Evolutionary conservation across 2,113 vertebrate species (phyloP).

Genomic region (Chloropsis cyanopogon): DNA sequence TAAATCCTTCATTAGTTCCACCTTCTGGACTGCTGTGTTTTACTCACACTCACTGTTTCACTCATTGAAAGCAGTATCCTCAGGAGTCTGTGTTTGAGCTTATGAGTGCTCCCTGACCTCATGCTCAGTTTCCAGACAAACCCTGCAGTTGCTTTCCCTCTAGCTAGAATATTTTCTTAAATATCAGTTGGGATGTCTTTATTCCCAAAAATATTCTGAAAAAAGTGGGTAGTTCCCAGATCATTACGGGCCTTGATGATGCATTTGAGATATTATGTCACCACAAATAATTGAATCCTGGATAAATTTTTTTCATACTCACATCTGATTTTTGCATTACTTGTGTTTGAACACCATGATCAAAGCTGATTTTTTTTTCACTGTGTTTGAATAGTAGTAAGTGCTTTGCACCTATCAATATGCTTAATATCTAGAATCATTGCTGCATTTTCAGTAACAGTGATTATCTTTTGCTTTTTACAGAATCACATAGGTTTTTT

Average conservation of each 20-base stretch:
- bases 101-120: background rate
- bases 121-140: background rate
- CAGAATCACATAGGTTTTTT: background rate
- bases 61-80: background rate
- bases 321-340: background rate
- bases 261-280: background rate
- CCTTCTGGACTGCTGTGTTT: background rate
- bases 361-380: background rate
- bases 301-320: background rate
- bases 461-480: background rate
- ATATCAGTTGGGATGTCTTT: background rate
- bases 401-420: background rate
- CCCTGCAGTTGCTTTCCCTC: background rate
- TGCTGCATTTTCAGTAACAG: background rate
- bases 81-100: background rate
- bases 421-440: background rate
- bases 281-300: background rate
- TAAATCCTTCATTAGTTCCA: background rate
- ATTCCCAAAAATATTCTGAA: background rate
- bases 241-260: background rate
- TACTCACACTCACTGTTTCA: background rate
- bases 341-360: background rate
- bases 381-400: background rate
- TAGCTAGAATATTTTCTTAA: background rate
- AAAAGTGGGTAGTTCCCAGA: background rate